Conservation (phyloP, 1,140 invertebrate genomes). For the Megalopta genalis region DNA sequence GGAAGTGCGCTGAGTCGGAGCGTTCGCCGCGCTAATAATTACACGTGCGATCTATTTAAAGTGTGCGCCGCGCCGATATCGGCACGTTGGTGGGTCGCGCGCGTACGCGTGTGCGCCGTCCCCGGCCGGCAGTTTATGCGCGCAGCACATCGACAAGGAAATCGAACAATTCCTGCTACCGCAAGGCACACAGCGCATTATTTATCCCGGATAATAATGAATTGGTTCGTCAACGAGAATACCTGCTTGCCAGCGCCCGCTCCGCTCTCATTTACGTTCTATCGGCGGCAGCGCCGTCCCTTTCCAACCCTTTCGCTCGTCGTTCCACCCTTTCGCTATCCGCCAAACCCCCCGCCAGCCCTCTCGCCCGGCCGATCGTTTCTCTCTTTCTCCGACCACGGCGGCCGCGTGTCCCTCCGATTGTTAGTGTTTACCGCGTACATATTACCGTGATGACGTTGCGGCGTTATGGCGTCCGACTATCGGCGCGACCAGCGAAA, state of each 20-base stretch:
- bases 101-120: no score
- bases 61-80: slow-evolving; percentile 6
- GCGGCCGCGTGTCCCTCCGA: slow-evolving; percentile 41
- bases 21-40: slow-evolving; percentile 36
- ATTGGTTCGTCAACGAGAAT: slow-evolving; percentile 57
- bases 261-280: slow-evolving; percentile 23
- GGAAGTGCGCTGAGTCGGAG: neutral
- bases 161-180: slow-evolving; percentile 58
- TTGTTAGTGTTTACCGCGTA: slow-evolving; percentile 48
- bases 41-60: slow-evolving; percentile 50
- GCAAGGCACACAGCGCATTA: slow-evolving; percentile 58
- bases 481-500: slow-evolving; percentile 28
- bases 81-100: neutral
- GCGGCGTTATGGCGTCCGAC: slow-evolving; percentile 40
- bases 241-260: slow-evolving; percentile 32
- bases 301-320: neutral
- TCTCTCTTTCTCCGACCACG: slow-evolving; percentile 4
- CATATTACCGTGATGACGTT: slow-evolving; percentile 51
- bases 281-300: neutral
- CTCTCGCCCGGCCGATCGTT: neutral
- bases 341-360: no score
- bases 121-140: slow-evolving; percentile 44
- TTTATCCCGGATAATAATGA: slow-evolving; percentile 60
- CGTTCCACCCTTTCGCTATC: neutral
- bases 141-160: slow-evolving; percentile 47